Percentiles rank a stretch among this genome's conserved stretches.
phyloP scores from a whole-genome alignment of 1,140 invertebrate species.

The Caenorhabditis briggsae region DNA sequence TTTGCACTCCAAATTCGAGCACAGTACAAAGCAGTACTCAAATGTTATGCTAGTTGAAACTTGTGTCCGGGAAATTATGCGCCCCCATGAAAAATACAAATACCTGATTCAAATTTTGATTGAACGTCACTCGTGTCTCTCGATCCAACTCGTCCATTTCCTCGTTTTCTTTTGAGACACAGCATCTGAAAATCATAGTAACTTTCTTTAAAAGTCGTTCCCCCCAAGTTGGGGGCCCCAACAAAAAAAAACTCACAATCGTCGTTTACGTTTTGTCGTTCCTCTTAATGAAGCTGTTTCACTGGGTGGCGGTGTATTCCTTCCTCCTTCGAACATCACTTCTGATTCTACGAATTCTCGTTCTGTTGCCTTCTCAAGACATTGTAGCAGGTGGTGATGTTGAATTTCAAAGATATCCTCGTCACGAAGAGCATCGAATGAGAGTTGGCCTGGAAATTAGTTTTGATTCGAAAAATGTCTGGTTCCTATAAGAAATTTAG shows the following conservation, averaged over 20 bases:
- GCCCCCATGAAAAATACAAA: too few species aligned
- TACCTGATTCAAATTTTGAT: slow-evolving; percentile 60
- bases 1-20: too few species aligned
- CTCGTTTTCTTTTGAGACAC: slow-evolving; percentile 45
- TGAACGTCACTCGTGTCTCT: slow-evolving; percentile 59
- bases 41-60: neutral
- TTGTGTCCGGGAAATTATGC: neutral
- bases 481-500: too few species aligned
- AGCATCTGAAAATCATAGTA: too few species aligned
- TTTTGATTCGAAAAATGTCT: too few species aligned
- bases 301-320: slow-evolving; percentile 63
- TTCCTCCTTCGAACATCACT: slow-evolving; percentile 67
- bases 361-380: slow-evolving; percentile 94
- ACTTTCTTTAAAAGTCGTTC: too few species aligned
- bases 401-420: slow-evolving; percentile 99
- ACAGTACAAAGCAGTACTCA: too few species aligned
- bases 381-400: slow-evolving; percentile 96
- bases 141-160: slow-evolving; percentile 54
- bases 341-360: slow-evolving; percentile 69
- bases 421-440: slow-evolving; percentile 79
- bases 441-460: slow-evolving; percentile 8
- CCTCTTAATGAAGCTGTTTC: slow-evolving; percentile 51
- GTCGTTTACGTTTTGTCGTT: slow-evolving; percentile 31
- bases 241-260: slow-evolving; percentile 50
- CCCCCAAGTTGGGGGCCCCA: too few species aligned